phyloP scores from a whole-genome alignment of 2,888 invertebrate genomes.

The Pseudoips prasinana region DNA sequence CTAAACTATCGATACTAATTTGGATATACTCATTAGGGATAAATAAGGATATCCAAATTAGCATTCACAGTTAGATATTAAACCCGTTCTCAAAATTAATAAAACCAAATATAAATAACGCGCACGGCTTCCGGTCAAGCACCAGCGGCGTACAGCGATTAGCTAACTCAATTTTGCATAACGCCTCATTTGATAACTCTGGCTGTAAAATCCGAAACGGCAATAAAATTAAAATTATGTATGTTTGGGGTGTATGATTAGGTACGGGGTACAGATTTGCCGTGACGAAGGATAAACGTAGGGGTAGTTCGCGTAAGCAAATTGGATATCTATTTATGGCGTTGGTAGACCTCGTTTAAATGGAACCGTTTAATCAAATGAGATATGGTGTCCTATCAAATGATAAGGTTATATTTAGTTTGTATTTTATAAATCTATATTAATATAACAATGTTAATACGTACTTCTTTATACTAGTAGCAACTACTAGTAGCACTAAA shows the following conservation, averaged over 20 bases:
- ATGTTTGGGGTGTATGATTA: slow-evolving; percentile 50
- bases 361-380: slow-evolving; percentile 13
- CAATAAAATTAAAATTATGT: slow-evolving; percentile 44
- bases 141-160: slow-evolving; percentile 11
- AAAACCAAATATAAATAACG: no score
- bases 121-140: no score
- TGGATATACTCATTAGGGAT: no score
- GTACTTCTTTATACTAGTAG: no score
- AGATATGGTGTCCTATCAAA: slow-evolving; percentile 1
- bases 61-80: no score
- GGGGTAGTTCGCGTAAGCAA: slow-evolving; percentile 41
- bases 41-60: no score
- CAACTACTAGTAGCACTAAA: no score
- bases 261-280: slow-evolving; percentile 49
- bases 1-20: no score
- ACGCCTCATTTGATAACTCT: slow-evolving; percentile 11
- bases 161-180: slow-evolving; percentile 31
- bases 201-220: slow-evolving; percentile 31
- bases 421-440: no score
- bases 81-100: no score
- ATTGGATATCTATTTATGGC: slow-evolving; percentile 27
- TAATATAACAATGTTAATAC: no score
- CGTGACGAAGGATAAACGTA: slow-evolving; percentile 34
- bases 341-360: slow-evolving; percentile 8
- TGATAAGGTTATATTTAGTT: no score